Base-by-base conservation (phyloP, 1,140 invertebrate species). In the Platyura marginata region DNA sequence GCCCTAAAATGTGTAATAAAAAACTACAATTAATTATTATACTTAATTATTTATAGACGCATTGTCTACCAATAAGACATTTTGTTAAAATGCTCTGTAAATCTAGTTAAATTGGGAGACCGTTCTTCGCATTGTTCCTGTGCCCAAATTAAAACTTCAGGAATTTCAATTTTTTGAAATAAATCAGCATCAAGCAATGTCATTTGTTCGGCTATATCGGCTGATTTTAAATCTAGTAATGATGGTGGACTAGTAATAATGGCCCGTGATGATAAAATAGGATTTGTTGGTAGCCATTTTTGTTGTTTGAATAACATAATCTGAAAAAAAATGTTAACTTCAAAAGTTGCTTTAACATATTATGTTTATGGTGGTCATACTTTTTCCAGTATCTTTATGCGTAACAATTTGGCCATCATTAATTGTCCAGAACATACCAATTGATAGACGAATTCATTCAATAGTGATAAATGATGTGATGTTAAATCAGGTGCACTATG, bases 1-100 rank as follows among this genome's bases (percentile, higher is more conserved):
- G 85, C 85, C 76, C 76, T 77, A 47, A 40, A 62, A 61, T 47
- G 40, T 8, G 13, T 8, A 8, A 29, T 8, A 29, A 13, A 13
- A 29, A 29, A 29, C 13, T 13, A 13, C 6, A 29, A 6, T 8
- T 29, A 8, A 13, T 13, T 8, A 29, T 29, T 29, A 13, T 29
- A 13, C 6, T 29, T 46, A 46, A 50, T 42, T 23, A 32, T 16
- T 34, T 20, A 33, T 20, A 33, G 18, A 21, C 11, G 34, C 32
- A 35, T 29, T 33, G 46, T 53, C 57, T 53, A 70, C 95, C 94
- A 98, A 53, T 91, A 98, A 20, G 92, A 97, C 85, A 99, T 95
- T 65, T 98, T 97, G 62, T 99, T 99, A 60, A 99, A 98, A 67
- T 98, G 94, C 62, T 98, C 91, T 0, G 95, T 98, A 58, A 99